phyloP scores from a whole-genome alignment of 2,113 vertebrate genomes.

The Sminthopsis crassicaudata region DNA sequence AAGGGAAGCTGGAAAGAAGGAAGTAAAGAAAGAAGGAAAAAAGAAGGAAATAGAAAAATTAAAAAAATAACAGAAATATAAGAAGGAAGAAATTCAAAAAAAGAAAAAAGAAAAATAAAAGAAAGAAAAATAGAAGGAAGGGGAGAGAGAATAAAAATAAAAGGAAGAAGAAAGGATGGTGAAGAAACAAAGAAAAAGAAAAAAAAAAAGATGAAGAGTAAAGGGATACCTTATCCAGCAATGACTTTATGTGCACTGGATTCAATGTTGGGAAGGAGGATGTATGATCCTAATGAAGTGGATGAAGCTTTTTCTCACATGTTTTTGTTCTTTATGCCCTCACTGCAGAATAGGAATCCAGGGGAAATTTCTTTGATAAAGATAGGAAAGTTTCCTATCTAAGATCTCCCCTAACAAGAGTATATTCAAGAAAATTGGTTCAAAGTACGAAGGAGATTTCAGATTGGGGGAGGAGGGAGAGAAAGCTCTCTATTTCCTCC shows the following conservation, averaged over 20 bases:
- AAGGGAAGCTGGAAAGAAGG: too few species aligned
- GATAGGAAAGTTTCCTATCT: too few species aligned
- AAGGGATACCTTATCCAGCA: neutral
- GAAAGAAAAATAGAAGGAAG: neutral
- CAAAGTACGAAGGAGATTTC: neutral
- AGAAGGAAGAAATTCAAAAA: too few species aligned
- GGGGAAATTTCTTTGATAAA: neutral
- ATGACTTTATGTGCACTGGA: neutral
- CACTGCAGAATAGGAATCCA: neutral
- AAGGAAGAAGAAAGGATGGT: too few species aligned
- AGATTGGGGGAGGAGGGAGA: too few species aligned
- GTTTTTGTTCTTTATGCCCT: neutral
- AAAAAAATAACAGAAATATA: neutral
- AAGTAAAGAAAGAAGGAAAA: too few species aligned
- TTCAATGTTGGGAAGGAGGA: neutral
- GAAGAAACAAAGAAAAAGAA: too few species aligned
- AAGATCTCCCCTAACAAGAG: neutral
- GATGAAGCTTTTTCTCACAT: neutral
- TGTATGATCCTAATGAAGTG: neutral
- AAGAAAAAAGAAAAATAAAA: too few species aligned
- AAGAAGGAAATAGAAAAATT: neutral
- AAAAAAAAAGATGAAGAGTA: neutral
- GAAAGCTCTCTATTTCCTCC: neutral
- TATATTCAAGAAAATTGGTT: neutral
- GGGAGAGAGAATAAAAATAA: too few species aligned